These are phyloP conservation scores for Columba janthina DNA, from an alignment of 2,113 vertebrate species.

Conservation along the genomic window DNA sequence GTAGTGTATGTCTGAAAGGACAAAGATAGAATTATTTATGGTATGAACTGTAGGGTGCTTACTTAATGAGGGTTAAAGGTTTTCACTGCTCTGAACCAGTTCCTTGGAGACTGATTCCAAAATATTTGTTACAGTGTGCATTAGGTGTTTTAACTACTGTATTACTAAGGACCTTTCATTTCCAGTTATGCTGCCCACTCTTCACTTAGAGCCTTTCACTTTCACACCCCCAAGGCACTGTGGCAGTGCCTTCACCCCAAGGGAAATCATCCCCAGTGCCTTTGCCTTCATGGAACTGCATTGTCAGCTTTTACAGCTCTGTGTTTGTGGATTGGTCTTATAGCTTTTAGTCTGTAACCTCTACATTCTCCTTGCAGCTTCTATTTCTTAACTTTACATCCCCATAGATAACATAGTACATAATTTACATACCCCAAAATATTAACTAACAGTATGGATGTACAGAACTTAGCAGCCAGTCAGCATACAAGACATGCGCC, in stretches of 20 bases:
- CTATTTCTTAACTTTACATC: background rate
- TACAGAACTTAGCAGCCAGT: background rate
- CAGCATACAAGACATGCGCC: background rate
- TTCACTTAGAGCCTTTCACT: background rate
- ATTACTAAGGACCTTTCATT: background rate
- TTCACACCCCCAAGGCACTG: accelerated
- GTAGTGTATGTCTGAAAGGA: background rate
- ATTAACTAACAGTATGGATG: background rate
- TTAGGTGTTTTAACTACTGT: background rate
- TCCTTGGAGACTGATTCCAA: background rate
- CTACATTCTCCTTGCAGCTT: background rate
- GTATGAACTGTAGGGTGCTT: background rate
- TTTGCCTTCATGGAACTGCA: background rate
- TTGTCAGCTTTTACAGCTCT: background rate
- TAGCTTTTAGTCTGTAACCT: background rate
- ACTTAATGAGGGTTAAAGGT: slow-evolving; percentile 3
- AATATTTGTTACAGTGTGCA: background rate
- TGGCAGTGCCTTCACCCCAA: background rate
- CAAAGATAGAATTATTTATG: background rate
- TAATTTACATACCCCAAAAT: background rate
- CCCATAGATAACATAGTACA: background rate
- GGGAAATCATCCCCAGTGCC: background rate
- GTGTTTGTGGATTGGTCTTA: background rate
- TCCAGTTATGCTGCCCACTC: background rate
- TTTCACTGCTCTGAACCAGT: background rate